These are phyloP conservation scores for Myiopsitta monachus DNA, from an alignment of 2,113 vertebrate species.

Conservation along the genomic window DNA sequence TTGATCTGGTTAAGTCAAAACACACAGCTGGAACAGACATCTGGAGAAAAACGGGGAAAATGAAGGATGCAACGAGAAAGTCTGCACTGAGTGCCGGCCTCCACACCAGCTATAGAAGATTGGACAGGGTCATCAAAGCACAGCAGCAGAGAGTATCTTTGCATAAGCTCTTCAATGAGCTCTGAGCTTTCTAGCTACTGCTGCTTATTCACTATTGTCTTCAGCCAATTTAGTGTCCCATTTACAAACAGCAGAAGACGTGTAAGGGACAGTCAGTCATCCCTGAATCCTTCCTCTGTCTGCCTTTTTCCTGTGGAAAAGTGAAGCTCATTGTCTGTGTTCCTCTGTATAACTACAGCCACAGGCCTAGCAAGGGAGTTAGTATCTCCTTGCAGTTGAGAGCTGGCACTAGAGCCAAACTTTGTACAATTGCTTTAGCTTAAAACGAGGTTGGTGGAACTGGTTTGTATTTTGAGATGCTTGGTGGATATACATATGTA, in stretches of 20 bases:
- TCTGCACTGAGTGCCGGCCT: background rate
- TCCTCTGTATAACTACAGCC: background rate
- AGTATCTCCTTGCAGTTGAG: background rate
- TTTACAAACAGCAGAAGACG: background rate
- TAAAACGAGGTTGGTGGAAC: background rate
- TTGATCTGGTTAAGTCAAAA: conserved; percentile 4
- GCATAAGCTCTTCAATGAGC: background rate
- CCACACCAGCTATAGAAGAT: background rate
- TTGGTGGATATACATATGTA: background rate
- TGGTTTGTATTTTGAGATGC: background rate
- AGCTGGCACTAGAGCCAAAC: background rate
- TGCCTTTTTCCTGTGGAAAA: background rate
- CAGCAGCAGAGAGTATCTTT: background rate
- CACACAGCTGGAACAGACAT: background rate
- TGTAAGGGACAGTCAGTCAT: background rate
- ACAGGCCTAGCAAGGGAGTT: background rate
- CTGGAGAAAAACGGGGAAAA: background rate
- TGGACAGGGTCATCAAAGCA: background rate
- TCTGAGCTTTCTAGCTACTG: background rate
- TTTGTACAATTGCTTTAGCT: background rate
- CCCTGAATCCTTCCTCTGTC: background rate
- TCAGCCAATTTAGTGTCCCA: background rate
- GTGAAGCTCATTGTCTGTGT: accelerated
- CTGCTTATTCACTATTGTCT: background rate
- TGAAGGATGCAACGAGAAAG: background rate